Percentiles rank a stretch among this genome's conserved stretches.
These are phyloP conservation scores for Cyclophora albipunctata DNA, from an alignment of 2,888 invertebrate species.

Conservation along the genomic window DNA sequence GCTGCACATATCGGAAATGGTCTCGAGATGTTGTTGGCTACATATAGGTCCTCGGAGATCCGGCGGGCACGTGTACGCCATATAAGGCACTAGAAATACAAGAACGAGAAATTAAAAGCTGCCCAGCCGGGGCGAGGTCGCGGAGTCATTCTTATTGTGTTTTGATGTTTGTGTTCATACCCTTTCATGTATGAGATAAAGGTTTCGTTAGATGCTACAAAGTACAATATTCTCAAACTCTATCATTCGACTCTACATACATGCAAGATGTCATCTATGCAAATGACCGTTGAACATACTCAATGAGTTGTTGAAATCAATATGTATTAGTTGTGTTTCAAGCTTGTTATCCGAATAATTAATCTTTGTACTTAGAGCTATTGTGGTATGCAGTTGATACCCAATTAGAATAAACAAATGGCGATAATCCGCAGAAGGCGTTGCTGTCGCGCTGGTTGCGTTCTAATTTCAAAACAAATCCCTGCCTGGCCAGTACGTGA, in stretches of 20 bases:
- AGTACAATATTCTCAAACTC: too few species aligned
- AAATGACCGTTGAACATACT: too few species aligned
- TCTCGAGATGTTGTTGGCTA: constrained; percentile 17
- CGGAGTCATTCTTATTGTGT: constrained; percentile 33
- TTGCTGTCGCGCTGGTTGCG: constrained; percentile 54
- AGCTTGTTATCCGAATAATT: not conserved
- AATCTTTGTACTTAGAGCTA: not conserved
- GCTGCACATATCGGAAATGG: constrained; percentile 23
- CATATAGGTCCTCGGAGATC: constrained; percentile 32
- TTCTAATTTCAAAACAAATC: constrained; percentile 74
- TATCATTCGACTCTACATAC: too few species aligned
- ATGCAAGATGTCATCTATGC: too few species aligned
- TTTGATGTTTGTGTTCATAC: constrained; percentile 38
- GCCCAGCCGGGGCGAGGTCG: constrained; percentile 45
- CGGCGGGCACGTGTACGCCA: constrained; percentile 58
- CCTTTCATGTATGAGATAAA: too few species aligned
- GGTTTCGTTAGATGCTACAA: too few species aligned
- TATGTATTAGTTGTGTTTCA: too few species aligned
- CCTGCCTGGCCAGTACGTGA: constrained; percentile 65
- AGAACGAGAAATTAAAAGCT: constrained; percentile 65
- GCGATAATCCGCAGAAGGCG: constrained; percentile 65
- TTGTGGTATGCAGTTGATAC: constrained; percentile 16
- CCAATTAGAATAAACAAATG: constrained; percentile 59
- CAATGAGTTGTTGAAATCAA: too few species aligned
- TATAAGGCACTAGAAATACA: constrained; percentile 62